Evolutionary conservation across 2,888 invertebrate genomes (phyloP).

Genomic region (Chouioia cunea): DNA sequence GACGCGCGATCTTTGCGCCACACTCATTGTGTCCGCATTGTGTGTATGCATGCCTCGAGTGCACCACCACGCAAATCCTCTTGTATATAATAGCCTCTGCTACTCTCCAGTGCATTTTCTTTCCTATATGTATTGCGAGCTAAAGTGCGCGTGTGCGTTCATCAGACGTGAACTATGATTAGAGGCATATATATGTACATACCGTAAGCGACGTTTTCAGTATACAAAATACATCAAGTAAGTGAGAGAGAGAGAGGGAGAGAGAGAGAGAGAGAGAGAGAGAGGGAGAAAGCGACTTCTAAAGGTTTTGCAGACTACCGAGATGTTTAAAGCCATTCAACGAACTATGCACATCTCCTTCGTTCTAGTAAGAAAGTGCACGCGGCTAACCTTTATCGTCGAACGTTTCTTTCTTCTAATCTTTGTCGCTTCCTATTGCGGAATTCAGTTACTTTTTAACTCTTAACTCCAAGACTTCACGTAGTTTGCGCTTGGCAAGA

Average conservation of each 20-base stretch:
- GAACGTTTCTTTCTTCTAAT: conserved; percentile 5
- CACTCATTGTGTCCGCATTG: conserved; percentile 5
- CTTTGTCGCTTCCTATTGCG: background rate
- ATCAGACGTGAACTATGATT: conserved; percentile 9
- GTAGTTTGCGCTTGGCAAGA: too few relatives aligned
- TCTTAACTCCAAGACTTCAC: too few relatives aligned
- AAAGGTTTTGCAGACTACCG: conserved; percentile 4
- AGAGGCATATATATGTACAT: conserved; percentile 3
- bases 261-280: too few relatives aligned
- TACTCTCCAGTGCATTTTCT: background rate
- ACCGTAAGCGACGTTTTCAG: conserved; percentile 22
- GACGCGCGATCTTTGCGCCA: conserved; percentile 26
- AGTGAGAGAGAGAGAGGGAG: too few relatives aligned
- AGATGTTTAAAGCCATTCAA: conserved; percentile 1
- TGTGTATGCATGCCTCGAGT: background rate
- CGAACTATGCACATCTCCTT: background rate
- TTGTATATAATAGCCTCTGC: too few relatives aligned
- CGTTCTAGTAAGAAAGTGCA: background rate
- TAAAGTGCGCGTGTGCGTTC: background rate
- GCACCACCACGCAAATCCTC: conserved; percentile 18
- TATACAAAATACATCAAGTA: too few relatives aligned
- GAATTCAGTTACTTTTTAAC: conserved; percentile 13
- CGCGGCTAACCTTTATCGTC: conserved; percentile 6
- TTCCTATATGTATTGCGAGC: too few relatives aligned
- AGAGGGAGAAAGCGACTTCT: too few relatives aligned